Base-by-base conservation (phyloP, 2,888 invertebrate genomes). In the Malacosoma neustria region DNA sequence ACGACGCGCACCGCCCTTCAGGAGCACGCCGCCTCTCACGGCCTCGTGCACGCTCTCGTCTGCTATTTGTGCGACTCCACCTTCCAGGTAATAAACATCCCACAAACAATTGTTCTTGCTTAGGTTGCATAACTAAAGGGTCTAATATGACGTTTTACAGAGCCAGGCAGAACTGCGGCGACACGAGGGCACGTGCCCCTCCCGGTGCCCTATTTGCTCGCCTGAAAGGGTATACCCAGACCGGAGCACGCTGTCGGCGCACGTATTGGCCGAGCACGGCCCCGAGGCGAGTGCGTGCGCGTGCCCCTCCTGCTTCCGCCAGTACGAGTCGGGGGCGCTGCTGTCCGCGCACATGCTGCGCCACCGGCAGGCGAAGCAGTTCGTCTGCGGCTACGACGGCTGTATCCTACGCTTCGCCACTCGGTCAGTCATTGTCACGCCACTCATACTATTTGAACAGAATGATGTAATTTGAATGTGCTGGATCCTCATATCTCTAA, bases 341-440 rank as follows among this genome's bases (percentile, higher is more conserved):
- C 56, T 67, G 36, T 49, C 60, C 2, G 76, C 77, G 39, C 82
- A 81, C 56, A 40, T 49, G 57, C 61, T 75, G 49, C 49, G 60
- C 1, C 82, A 81, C 55, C 53, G 71, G 0, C 72, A 66, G 53
- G 72, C 70, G 33, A 55, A 61, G 33, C 73, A 72, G 49, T 80
- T 71, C 62, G 72, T 84, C 11, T 82, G 84, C 61, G 82, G 81
- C 0, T 79, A 80, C 56, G 74, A 72, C 46, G 71, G 65, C 22
- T 84, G 82, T 52, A 80, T 81, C 32, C 66, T 82, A 53, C 65
- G 84, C 13, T 81, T 82, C 49, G 64, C 57, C 2, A 66, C 69
- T 41, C 67, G 79, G 77, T 73, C 14, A 4, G 33, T 12, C 1
- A 13, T 14, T 13, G 13, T 4, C 9, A 11, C 6, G 9, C 2